Evolutionary conservation across 2,113 vertebrate species (phyloP), one percentile per base, ranked within the genome.

Genomic region (Vombatus ursinus): DNA sequence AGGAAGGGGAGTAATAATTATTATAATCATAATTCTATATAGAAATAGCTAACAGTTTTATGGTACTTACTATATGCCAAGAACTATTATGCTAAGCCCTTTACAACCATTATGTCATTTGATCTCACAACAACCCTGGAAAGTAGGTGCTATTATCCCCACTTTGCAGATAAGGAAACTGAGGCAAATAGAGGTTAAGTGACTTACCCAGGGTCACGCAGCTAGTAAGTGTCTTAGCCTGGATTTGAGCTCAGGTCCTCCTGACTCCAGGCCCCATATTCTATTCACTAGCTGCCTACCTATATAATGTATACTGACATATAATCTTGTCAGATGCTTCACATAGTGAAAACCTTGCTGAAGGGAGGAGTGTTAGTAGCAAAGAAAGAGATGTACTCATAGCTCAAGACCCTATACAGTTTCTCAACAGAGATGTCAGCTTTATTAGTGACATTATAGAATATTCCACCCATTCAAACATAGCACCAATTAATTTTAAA

Each of bases 401-500:
- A n/a, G 37, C 37, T 77, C 37, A 77, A 77, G 31, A 77, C 37
- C 37, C 37, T 5, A 77, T 77, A 16, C 19, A 7, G 19, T n/a
- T 77, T n/a, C 37, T 19, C 68, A 77, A n/a, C 4, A 77, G 37
- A 19, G 6, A 77, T 77, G 14, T 77, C 12, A 14, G 31, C 31
- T 68, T 68, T 68, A 37, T 61, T 12, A 61, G 57, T 8, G 2
- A 0, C 3, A 91, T 24, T 52, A 92, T 89, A 77, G 51, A 93
- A 25, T 51, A 95, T 2, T 92, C 94, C 89, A 52, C 0, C 25
- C 11, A 91, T 53, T 93, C 28, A 93, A 93, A 61, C 50, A 77
- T 52, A 92, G 91, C 31, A 28, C 8, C 57, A 23, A 28, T 91
- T 93, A 89, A 16, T 16, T 97, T 90, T 93, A 68, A 96, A 97